These are phyloP conservation scores for Nothoprocta pentlandii DNA, from an alignment of 2,113 vertebrate genomes.

Conservation along the genomic window DNA sequence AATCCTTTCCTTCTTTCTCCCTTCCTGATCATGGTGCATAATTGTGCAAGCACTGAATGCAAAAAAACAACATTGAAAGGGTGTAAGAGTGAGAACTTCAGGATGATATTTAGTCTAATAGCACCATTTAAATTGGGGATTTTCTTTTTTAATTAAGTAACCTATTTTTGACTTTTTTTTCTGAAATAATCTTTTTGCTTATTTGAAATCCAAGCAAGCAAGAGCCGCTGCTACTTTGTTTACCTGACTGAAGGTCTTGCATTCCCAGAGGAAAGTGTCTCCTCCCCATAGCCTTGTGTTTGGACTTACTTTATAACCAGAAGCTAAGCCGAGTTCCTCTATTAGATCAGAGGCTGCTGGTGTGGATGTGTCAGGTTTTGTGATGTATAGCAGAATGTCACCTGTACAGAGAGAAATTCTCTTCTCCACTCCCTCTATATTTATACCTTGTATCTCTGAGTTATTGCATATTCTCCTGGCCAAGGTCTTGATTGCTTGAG, in stretches of 20 bases:
- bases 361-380: background rate
- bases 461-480: conserved; percentile 31
- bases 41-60: too few species aligned
- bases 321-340: background rate
- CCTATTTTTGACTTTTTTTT: background rate
- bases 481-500: conserved; percentile 44
- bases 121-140: background rate
- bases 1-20: background rate
- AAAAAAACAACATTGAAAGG: background rate
- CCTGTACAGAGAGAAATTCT: conserved; percentile 43
- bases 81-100: background rate
- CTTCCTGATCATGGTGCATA: too few species aligned
- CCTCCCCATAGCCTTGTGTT: background rate
- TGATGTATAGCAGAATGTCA: conserved; percentile 49
- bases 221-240: background rate
- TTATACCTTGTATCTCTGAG: conserved; percentile 39
- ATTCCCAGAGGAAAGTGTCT: background rate
- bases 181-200: background rate
- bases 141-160: background rate
- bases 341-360: background rate
- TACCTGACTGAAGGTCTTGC: background rate
- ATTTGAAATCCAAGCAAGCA: background rate
- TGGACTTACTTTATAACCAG: background rate
- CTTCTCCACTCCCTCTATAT: conserved; percentile 45
- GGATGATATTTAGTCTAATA: background rate